Conservation (phyloP, 2,888 invertebrate genomes). For the Nomada lathburiana region DNA sequence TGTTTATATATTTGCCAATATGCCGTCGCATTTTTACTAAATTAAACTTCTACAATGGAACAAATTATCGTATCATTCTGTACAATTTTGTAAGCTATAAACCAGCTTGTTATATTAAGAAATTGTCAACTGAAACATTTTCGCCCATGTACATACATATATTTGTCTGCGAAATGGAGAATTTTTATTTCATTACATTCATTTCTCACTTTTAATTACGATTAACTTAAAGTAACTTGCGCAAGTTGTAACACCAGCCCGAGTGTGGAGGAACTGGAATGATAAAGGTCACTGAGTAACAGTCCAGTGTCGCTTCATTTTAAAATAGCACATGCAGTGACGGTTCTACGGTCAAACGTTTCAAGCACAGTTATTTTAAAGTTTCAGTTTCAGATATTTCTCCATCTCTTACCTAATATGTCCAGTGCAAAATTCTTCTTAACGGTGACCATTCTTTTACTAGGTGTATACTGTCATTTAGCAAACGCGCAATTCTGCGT, state of each 20-base stretch:
- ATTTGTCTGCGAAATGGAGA: no score
- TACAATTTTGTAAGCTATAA: no score
- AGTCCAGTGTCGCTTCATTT: constrained; percentile 5
- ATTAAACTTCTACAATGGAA: no score
- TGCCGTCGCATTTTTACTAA: no score
- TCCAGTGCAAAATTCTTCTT: neutral
- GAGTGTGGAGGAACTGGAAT: neutral
- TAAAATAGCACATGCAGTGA: constrained; percentile 16
- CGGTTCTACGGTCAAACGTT: neutral
- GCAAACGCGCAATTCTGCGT: constrained; percentile 37
- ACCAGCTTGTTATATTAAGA: no score
- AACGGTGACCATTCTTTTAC: constrained; percentile 16
- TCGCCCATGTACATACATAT: no score
- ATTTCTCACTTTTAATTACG: neutral
- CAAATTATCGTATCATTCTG: no score
- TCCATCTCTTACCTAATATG: constrained; percentile 26
- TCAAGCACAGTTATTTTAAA: constrained; percentile 10
- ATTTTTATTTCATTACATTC: no score
- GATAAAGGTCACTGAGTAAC: constrained; percentile 9
- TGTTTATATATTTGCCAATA: no score
- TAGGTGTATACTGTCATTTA: constrained; percentile 41
- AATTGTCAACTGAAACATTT: no score
- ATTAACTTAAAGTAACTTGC: neutral
- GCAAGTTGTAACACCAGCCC: neutral
- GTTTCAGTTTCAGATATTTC: neutral